Percentiles rank a stretch among this genome's conserved stretches.
phyloP scores from a whole-genome alignment of 2,888 invertebrate species.

The Polydrusus tereticollis region DNA sequence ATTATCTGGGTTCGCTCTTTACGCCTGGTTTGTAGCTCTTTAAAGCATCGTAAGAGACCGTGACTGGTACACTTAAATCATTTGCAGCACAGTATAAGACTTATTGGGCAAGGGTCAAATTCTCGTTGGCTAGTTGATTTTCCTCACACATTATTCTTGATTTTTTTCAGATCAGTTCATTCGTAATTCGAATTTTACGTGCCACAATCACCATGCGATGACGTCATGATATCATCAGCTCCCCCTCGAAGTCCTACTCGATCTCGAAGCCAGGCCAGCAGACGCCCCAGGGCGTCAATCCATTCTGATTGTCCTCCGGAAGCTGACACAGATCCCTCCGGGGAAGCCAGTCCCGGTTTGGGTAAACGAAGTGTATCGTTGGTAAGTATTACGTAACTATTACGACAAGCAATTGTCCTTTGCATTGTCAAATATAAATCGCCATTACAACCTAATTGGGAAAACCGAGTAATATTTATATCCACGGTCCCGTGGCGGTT shows the following conservation, averaged over 20 bases:
- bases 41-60: constrained; percentile 22
- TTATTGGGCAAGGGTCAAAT: background rate
- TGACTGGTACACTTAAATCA: constrained; percentile 33
- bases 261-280: constrained; percentile 45
- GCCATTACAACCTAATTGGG: constrained; percentile 24
- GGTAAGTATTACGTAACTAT: constrained; percentile 25
- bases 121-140: background rate
- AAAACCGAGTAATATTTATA: constrained; percentile 30
- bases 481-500: constrained; percentile 17
- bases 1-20: constrained; percentile 37
- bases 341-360: constrained; percentile 39
- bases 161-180: background rate
- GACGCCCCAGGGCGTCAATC: constrained; percentile 40
- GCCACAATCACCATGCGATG: background rate
- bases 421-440: constrained; percentile 15
- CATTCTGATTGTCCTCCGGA: constrained; percentile 50
- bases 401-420: background rate
- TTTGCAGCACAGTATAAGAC: background rate
- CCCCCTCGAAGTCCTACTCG: constrained; percentile 44
- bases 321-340: constrained; percentile 35
- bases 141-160: constrained; percentile 1
- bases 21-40: constrained; percentile 28
- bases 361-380: constrained; percentile 47
- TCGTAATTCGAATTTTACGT: background rate
- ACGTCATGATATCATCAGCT: constrained; percentile 46